Percentiles rank a stretch among this genome's conserved stretches.
phyloP scores from a whole-genome alignment of 64 coral and sea anemone genomes.

The Acropora tenuis region DNA sequence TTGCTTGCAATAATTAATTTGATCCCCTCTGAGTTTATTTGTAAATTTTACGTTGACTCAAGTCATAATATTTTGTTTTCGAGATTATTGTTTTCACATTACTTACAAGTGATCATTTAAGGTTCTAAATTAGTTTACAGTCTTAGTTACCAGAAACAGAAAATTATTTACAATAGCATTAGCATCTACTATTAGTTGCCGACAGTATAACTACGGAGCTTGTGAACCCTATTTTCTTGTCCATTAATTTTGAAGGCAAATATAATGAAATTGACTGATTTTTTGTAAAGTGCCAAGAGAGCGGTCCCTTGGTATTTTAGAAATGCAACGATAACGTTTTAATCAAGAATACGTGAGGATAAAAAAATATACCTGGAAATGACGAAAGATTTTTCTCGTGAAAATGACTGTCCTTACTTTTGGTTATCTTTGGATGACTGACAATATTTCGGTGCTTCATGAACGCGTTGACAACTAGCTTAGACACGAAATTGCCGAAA shows the following conservation, averaged over 20 bases:
- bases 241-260: not conserved
- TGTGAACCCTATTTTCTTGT: not conserved
- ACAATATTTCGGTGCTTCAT: too few species aligned
- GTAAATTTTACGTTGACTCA: not conserved
- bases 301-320: too few species aligned
- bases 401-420: too few species aligned
- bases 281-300: too few species aligned
- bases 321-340: not conserved
- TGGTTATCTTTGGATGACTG: too few species aligned
- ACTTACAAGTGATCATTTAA: not conserved
- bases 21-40: conserved; percentile 19
- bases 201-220: not conserved
- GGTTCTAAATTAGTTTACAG: not conserved
- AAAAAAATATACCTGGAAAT: too few species aligned
- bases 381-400: too few species aligned
- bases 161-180: not conserved
- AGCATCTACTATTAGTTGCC: not conserved
- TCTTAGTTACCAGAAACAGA: not conserved
- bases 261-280: too few species aligned
- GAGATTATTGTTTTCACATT: not conserved
- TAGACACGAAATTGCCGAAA: too few species aligned
- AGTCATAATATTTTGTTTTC: conserved; percentile 24
- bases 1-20: not conserved
- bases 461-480: too few species aligned
- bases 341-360: too few species aligned